Evolutionary conservation across 2,797 vertebrate species (phyloP), one percentile per base, ranked within the genome.

Genomic region (Pempheris klunzingeri): DNA sequence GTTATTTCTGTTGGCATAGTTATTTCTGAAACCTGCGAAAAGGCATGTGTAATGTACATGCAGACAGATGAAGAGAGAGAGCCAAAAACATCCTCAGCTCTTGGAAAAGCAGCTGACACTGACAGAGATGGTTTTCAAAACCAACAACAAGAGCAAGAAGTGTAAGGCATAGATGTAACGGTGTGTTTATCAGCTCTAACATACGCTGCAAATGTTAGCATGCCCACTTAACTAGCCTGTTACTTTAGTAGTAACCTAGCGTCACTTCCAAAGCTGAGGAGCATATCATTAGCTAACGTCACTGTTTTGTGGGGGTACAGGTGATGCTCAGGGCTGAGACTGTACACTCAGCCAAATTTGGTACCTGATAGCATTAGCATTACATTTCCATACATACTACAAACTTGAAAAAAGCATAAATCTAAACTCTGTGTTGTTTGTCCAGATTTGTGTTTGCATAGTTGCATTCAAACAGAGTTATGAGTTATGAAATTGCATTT

Each of bases 1-100:
- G 36, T 79, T 89, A 80, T 92, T 90, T 80, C 79, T 88, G 72
- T 91, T 87, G 85, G 84, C 78, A 74, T 57, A 63, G 67, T n/a
- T n/a, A n/a, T n/a, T n/a, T n/a, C n/a, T 53, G 58, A 70, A 46
- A 61, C 70, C 54, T 57, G 65, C 55, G 71, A 78, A 82, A 52
- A 83, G 47, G 59, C 22, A 1, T 47, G 26, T 39, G n/a, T 73
- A 44, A 79, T 66, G 61, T 54, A 59, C 44, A 74, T 64, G 71
- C 36, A 63, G 81, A 74, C 53, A 62, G 67, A 80, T n/a, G 39
- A 24, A 49, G 43, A 49, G 50, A 46, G 57, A 28, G 49, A 38
- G 24, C 55, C 30, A 50, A 53, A 81, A 34, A 71, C 12, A 24
- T 72, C 38, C 14, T 71, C 38, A 62, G 58, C 39, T 67, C 41